Conservation (phyloP, 2,797 vertebrate genomes). For the Basileuterus tristriatus region DNA sequence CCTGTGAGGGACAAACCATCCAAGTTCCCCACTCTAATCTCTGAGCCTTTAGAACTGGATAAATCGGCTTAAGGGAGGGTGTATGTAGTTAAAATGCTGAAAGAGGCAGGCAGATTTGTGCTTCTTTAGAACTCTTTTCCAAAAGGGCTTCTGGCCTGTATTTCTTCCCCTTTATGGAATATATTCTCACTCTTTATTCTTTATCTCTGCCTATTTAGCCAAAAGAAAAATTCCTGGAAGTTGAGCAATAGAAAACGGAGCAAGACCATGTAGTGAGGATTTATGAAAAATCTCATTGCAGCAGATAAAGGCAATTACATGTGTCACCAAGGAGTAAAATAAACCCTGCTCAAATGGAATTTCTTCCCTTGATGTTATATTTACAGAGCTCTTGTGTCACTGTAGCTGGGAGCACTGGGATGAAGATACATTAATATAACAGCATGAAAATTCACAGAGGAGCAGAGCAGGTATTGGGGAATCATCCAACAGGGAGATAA, state of each 20-base stretch:
- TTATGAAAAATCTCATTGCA: constrained; percentile 40
- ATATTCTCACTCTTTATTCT: background rate
- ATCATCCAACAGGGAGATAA: background rate
- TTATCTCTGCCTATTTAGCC: background rate
- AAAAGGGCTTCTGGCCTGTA: background rate
- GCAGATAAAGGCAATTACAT: constrained; percentile 7
- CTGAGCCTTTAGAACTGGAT: background rate
- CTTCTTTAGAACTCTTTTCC: background rate
- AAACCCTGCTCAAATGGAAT: background rate
- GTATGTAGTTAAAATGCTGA: background rate
- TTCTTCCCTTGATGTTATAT: background rate
- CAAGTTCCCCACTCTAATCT: background rate
- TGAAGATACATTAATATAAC: background rate
- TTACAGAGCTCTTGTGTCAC: background rate
- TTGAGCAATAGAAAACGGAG: background rate
- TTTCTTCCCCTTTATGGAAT: background rate
- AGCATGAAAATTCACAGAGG: background rate
- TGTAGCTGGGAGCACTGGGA: background rate
- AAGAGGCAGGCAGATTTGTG: background rate
- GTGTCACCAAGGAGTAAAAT: background rate
- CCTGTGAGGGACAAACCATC: background rate
- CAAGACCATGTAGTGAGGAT: background rate
- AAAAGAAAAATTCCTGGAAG: constrained; percentile 4
- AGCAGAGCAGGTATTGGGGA: background rate
- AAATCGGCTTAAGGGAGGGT: background rate